Evolutionary conservation across 2,888 invertebrate species (phyloP).

Genomic region (Asteroscopus sphinx): DNA sequence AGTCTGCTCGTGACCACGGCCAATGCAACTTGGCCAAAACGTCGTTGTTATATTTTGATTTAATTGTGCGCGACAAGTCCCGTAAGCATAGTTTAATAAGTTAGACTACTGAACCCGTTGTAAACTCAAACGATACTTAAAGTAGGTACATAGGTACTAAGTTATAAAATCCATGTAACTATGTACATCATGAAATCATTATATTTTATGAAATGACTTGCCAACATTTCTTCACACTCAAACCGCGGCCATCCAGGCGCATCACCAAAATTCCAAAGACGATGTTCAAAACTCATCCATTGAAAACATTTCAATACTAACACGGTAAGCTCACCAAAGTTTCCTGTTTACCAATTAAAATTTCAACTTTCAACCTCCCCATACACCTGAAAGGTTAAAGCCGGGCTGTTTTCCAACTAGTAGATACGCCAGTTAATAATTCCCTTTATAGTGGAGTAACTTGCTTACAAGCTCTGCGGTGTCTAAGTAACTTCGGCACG

Average conservation of each 20-base stretch:
- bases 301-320: slow-evolving; percentile 45
- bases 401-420: slow-evolving; percentile 59
- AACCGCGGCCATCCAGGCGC: not conserved
- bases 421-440: slow-evolving; percentile 64
- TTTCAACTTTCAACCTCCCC: slow-evolving; percentile 58
- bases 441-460: slow-evolving; percentile 63
- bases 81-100: no score
- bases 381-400: slow-evolving; percentile 59
- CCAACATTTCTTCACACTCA: slow-evolving; percentile 1
- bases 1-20: no score
- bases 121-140: no score
- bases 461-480: slow-evolving; percentile 60
- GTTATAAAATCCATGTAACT: no score
- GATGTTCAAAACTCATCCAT: slow-evolving; percentile 48
- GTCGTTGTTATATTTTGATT: no score
- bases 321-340: slow-evolving; percentile 43
- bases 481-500: slow-evolving; percentile 58
- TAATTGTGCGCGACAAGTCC: no score
- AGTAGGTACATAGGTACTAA: no score
- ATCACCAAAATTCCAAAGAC: slow-evolving; percentile 29
- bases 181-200: no score
- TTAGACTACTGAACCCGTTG: no score
- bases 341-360: slow-evolving; percentile 62
- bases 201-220: not conserved
- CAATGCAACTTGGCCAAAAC: no score